Base-by-base conservation (phyloP, 2,888 invertebrate genomes). In the Falcaria lacertinaria region DNA sequence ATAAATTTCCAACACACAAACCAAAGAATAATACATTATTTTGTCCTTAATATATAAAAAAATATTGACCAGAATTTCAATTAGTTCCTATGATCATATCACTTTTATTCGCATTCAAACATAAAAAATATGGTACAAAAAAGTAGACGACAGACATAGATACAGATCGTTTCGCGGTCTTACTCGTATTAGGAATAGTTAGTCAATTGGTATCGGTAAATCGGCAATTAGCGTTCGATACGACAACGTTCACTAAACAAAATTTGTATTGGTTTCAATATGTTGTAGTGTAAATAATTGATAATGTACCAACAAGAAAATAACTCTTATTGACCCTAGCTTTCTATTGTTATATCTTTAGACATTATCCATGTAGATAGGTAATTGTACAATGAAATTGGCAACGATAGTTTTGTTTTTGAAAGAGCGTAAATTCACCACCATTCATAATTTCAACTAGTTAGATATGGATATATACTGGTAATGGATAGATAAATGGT, bases 201-300 rank as follows among this genome's bases (percentile, higher is more conserved):
- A 61, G 57, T 52, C 62, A 66, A 71, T 69, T 58, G 66, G 60
- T 64, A 64, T 66, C 52, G 54, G 59, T 66, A 61, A 71, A 71
- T 69, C 54, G 61, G 47, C 67, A 63, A 73, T 69, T 56, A 60
- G 58, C 64, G 65, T 65, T 49, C 66, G 67, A 64, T 68, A 63
- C 63, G 57, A 56, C 63, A 67, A 52, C 64, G 55, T 5, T 28
- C 11, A 28, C 11, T 57, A 58, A 55, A 50, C 54, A 58, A 61
- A 60, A 73, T 67, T 50, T 60, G 63, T 68, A 66, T 57, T 65
- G 60, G 57, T 55, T 55, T 47, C 53, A 61, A 70, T 65, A 57
- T 61, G 75, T 65, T 74, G 75, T 70, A 69, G 14, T 37, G 37
- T 22, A 37, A 62, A 77, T 73, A 77, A 77, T 76, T 54, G 76